These are phyloP conservation scores for Malurus alboscapulatus DNA, from an alignment of 2,113 vertebrate genomes.

Conservation along the genomic window DNA sequence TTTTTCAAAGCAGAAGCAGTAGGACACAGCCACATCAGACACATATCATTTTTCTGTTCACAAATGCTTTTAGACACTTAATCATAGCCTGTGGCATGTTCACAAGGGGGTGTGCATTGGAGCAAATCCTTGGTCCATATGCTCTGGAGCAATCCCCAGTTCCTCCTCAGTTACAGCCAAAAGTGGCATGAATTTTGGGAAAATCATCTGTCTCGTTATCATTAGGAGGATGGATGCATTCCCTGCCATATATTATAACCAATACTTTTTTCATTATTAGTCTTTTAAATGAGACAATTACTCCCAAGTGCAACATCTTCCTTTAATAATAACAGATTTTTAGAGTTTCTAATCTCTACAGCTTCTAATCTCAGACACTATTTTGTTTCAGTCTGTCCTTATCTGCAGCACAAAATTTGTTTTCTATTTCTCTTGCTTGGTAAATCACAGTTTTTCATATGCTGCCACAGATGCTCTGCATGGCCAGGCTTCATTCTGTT, in stretches of 20 bases:
- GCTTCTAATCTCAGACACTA: not conserved
- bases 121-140: not conserved
- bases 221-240: not conserved
- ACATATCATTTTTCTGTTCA: not conserved
- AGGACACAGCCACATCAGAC: not conserved
- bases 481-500: not conserved
- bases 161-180: conserved; percentile 1
- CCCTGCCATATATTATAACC: not conserved
- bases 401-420: not conserved
- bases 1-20: conserved; percentile 11
- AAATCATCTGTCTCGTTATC: conserved; percentile 10
- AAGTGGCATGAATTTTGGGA: not conserved
- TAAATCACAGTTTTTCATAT: conserved; percentile 1
- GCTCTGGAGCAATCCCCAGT: conserved; percentile 26
- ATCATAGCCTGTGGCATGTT: conserved; percentile 1
- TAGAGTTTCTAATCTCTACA: not conserved
- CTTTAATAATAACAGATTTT: not conserved
- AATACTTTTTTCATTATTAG: not conserved
- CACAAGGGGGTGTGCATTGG: not conserved
- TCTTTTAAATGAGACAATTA: not conserved
- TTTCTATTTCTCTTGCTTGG: not conserved
- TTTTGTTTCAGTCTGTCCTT: conserved; percentile 12
- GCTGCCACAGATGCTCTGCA: not conserved
- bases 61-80: conserved; percentile 16
- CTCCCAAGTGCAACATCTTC: not conserved